Percentiles rank a stretch among this genome's conserved stretches.
Evolutionary conservation across 2,888 invertebrate species (phyloP).

Genomic region (Tiliacea citrago): DNA sequence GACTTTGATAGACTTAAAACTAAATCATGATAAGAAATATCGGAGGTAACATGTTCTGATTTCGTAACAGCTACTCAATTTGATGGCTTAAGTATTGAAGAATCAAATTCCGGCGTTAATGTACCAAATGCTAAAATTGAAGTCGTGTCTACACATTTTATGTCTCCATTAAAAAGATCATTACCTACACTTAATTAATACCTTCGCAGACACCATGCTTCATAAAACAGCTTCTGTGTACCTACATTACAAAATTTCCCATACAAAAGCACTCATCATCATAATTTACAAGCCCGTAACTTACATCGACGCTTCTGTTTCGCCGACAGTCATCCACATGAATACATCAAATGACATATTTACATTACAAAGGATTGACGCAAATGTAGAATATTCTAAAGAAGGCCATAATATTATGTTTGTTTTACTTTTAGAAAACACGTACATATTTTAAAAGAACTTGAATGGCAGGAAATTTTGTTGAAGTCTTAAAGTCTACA

Average conservation of each 20-base stretch:
- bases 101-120: background rate
- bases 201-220: background rate
- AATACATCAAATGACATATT: slow-evolving; percentile 56
- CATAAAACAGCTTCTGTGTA: slow-evolving; percentile 26
- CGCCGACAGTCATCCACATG: slow-evolving; percentile 32
- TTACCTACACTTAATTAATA: background rate
- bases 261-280: slow-evolving; percentile 36
- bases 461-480: slow-evolving; percentile 17
- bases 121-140: background rate
- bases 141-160: background rate
- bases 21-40: background rate
- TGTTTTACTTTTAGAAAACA: slow-evolving; percentile 57
- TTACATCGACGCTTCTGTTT: slow-evolving; percentile 46
- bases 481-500: slow-evolving; percentile 12
- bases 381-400: slow-evolving; percentile 38
- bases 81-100: no score
- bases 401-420: slow-evolving; percentile 44
- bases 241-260: slow-evolving; percentile 12
- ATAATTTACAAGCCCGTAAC: slow-evolving; percentile 50
- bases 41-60: background rate
- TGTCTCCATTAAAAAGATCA: slow-evolving; percentile 2
- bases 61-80: no score
- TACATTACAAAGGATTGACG: slow-evolving; percentile 56
- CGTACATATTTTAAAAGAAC: slow-evolving; percentile 33
- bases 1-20: background rate